Conservation (phyloP, 2,888 invertebrate species). For the Heliconius ethilla region DNA sequence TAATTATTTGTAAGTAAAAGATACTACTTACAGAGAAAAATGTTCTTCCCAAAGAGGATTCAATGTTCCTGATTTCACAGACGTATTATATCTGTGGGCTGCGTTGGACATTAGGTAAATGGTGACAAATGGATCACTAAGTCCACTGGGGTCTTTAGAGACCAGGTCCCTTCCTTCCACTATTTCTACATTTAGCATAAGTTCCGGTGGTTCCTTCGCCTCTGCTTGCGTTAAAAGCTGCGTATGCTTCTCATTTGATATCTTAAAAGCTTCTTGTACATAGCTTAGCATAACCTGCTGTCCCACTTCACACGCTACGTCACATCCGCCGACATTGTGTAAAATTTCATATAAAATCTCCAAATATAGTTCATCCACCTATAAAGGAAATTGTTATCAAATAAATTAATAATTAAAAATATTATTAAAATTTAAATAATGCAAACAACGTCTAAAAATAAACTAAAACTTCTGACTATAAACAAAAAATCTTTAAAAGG, state of each 20-base stretch:
- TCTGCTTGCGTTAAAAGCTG: slow-evolving; percentile 86
- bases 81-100: slow-evolving; percentile 92
- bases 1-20: not conserved
- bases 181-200: slow-evolving; percentile 92
- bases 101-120: slow-evolving; percentile 90
- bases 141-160: slow-evolving; percentile 94
- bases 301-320: slow-evolving; percentile 86
- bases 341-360: slow-evolving; percentile 91
- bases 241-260: slow-evolving; percentile 88
- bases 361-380: slow-evolving; percentile 93
- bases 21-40: slow-evolving; percentile 92
- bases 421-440: not conserved
- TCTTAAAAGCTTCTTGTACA: slow-evolving; percentile 89
- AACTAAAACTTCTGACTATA: not conserved
- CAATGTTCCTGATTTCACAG: slow-evolving; percentile 94
- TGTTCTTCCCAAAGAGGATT: slow-evolving; percentile 98
- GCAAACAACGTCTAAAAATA: not conserved
- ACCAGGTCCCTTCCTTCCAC: slow-evolving; percentile 92
- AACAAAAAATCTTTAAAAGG: slow-evolving; percentile 7
- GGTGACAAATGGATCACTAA: slow-evolving; percentile 98
- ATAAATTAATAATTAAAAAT: not conserved
- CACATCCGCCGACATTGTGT: slow-evolving; percentile 92
- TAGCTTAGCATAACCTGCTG: slow-evolving; percentile 87
- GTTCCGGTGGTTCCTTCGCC: slow-evolving; percentile 91
- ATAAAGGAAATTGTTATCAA: slow-evolving; percentile 50